phyloP scores from a whole-genome alignment of 2,888 invertebrate genomes.

The Caenorhabditis auriculariae region DNA sequence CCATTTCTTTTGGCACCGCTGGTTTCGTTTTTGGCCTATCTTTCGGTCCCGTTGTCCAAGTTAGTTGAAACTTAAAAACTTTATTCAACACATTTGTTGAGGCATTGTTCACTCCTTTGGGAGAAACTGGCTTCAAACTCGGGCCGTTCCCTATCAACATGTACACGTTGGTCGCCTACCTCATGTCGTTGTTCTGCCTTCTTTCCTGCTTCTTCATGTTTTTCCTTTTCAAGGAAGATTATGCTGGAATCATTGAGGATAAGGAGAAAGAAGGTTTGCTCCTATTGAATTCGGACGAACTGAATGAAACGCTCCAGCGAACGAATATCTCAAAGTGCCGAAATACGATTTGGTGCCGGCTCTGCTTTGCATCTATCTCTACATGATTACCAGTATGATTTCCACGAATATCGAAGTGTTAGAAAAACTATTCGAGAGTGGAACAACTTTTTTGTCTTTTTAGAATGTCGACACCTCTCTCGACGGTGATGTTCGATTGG shows the following conservation, averaged over 20 bases:
- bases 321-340: conserved; percentile 14
- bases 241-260: conserved; percentile 35
- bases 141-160: conserved; percentile 16
- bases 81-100: conserved; percentile 1
- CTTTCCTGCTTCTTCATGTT: conserved; percentile 21
- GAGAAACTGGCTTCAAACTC: conserved; percentile 13
- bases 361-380: conserved; percentile 22
- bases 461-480: conserved; percentile 35
- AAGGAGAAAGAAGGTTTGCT: conserved; percentile 24
- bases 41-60: conserved; percentile 39
- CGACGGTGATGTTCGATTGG: conserved; percentile 34
- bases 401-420: conserved; percentile 29
- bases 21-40: conserved; percentile 42
- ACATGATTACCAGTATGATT: conserved; percentile 21
- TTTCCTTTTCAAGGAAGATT: conserved; percentile 35
- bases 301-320: background rate
- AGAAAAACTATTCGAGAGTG: background rate
- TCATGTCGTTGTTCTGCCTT: conserved; percentile 25
- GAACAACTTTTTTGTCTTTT: background rate
- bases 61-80: too few species aligned
- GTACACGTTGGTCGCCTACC: conserved; percentile 34
- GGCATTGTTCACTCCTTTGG: conserved; percentile 33
- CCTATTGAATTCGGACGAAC: too few species aligned
- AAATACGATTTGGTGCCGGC: conserved; percentile 19
- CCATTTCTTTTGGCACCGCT: conserved; percentile 41